phyloP scores from a whole-genome alignment of 2,797 vertebrate genomes.

The Hoplostethus atlanticus region DNA sequence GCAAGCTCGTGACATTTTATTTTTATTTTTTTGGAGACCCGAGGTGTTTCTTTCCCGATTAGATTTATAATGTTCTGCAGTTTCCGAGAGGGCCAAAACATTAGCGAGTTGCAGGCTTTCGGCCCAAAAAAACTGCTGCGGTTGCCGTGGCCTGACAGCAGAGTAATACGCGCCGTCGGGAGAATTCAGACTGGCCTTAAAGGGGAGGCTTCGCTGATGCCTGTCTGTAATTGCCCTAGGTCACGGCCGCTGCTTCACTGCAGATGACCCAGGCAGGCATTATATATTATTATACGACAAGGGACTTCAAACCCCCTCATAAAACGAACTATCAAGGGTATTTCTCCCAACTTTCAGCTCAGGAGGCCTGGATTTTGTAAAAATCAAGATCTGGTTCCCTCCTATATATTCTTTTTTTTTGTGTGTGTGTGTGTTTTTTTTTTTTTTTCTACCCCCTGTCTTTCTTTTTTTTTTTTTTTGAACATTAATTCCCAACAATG shows the following conservation, averaged over 20 bases:
- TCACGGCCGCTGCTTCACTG: constrained; percentile 80
- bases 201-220: constrained; percentile 76
- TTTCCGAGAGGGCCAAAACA: constrained; percentile 64
- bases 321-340: constrained; percentile 81
- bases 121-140: constrained; percentile 46
- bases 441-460: constrained; percentile 12
- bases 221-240: constrained; percentile 82
- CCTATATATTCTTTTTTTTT: constrained; percentile 45
- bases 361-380: constrained; percentile 84
- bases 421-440: no score
- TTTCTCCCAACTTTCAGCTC: constrained; percentile 75
- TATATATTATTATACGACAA: constrained; percentile 84
- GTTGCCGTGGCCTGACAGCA: constrained; percentile 61
- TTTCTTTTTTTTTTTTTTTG: constrained; percentile 50
- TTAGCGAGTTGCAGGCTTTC: constrained; percentile 69
- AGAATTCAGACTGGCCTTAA: constrained; percentile 70
- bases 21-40: constrained; percentile 7
- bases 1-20: constrained; percentile 39
- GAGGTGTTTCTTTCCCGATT: constrained; percentile 64
- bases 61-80: constrained; percentile 69
- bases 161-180: constrained; percentile 74
- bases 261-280: constrained; percentile 79
- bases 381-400: constrained; percentile 70
- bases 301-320: constrained; percentile 77
- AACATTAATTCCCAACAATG: constrained; percentile 77